These are phyloP conservation scores for Pseudococcus viburni DNA, from an alignment of 2,888 invertebrate genomes.

Conservation along the genomic window DNA sequence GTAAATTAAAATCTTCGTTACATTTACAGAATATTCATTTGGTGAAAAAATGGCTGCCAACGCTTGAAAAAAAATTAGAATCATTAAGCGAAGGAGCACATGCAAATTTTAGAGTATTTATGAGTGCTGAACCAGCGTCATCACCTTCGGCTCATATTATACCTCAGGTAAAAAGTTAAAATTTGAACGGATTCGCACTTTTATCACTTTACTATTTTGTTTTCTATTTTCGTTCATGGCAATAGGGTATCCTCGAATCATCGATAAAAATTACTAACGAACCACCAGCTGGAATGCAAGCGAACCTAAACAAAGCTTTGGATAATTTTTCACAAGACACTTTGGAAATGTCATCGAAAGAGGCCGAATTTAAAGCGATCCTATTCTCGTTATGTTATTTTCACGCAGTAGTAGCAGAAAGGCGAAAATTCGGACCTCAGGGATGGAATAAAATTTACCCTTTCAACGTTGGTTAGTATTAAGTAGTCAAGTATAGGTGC, in stretches of 20 bases:
- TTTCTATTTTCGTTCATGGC: too few species aligned
- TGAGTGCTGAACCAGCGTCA: conserved; percentile 95
- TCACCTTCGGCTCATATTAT: conserved; percentile 91
- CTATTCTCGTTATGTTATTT: conserved; percentile 95
- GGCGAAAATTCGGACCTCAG: conserved; percentile 94
- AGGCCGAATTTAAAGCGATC: conserved; percentile 96
- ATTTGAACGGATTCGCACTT: neutral
- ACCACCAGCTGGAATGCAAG: conserved; percentile 96
- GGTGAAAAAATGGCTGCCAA: conserved; percentile 93
- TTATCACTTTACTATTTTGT: neutral
- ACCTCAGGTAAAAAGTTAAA: conserved; percentile 77
- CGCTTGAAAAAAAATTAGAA: conserved; percentile 92
- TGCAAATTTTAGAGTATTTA: conserved; percentile 86
- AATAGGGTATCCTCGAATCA: conserved; percentile 89
- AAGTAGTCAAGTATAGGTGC: too few species aligned
- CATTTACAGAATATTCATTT: conserved; percentile 88
- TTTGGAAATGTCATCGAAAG: conserved; percentile 94
- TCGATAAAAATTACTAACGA: conserved; percentile 98
- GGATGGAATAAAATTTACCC: conserved; percentile 97
- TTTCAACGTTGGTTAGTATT: conserved; percentile 85
- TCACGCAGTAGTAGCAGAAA: conserved; percentile 95
- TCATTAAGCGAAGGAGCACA: conserved; percentile 86
- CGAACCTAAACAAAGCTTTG: conserved; percentile 94
- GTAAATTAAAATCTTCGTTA: too few species aligned
- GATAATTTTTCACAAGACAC: conserved; percentile 97